Conservation (phyloP, 2,797 vertebrate species). For the Dromococcyx pavoninus region DNA sequence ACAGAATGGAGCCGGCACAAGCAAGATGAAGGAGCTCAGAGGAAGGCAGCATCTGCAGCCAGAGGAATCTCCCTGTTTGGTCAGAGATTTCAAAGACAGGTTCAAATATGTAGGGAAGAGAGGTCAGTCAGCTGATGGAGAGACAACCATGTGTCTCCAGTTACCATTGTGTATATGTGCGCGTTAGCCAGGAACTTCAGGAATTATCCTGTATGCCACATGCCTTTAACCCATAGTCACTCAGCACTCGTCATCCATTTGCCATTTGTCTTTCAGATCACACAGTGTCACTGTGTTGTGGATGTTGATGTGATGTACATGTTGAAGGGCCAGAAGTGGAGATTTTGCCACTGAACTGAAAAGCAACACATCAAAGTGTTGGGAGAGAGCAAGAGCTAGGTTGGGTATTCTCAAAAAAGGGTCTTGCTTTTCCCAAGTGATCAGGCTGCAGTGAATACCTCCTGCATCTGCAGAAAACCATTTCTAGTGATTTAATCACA, state of each 20-base stretch:
- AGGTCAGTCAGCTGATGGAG: neutral
- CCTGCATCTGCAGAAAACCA: neutral
- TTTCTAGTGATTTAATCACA: neutral
- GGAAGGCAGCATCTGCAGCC: neutral
- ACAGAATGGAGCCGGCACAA: neutral
- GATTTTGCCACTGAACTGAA: neutral
- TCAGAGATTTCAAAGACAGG: neutral
- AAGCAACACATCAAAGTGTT: neutral
- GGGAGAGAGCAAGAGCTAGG: neutral
- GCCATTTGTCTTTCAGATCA: neutral
- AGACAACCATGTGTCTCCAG: neutral
- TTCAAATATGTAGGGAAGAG: neutral
- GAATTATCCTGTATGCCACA: neutral
- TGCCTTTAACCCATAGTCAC: neutral
- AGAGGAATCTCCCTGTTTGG: neutral
- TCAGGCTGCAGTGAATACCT: neutral
- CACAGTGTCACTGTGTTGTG: accelerated
- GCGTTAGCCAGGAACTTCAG: neutral
- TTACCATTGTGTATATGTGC: neutral
- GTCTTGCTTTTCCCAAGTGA: neutral
- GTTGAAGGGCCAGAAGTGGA: neutral
- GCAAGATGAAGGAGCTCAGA: neutral
- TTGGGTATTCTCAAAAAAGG: neutral
- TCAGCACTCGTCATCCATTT: neutral
- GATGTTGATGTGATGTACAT: accelerated